Percentiles rank a stretch among this genome's conserved stretches.
These are phyloP conservation scores for Agonum fuliginosum DNA, from an alignment of 2,888 invertebrate genomes.

Conservation along the genomic window DNA sequence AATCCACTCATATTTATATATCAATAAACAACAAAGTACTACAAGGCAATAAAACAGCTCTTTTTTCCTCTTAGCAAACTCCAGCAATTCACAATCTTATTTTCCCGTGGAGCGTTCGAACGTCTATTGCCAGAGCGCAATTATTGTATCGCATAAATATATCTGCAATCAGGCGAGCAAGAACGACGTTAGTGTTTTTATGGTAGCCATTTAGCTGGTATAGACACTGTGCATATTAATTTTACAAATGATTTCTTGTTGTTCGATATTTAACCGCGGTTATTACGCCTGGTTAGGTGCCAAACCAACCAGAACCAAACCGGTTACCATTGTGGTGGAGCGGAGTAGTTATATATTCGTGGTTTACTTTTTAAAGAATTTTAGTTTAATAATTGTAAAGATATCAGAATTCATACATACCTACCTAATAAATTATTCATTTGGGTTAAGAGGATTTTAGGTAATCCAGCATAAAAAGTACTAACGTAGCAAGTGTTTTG, in stretches of 20 bases:
- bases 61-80: too few relatives aligned
- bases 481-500: too few relatives aligned
- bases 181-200: conserved; percentile 26
- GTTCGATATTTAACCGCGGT: conserved; percentile 49
- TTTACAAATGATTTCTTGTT: conserved; percentile 51
- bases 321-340: conserved; percentile 17
- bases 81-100: background rate
- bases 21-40: conserved; percentile 25
- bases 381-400: too few relatives aligned
- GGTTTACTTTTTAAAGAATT: too few relatives aligned
- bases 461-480: too few relatives aligned
- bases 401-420: too few relatives aligned
- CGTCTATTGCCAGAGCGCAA: conserved; percentile 4
- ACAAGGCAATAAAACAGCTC: too few relatives aligned
- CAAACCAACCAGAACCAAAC: conserved; percentile 52
- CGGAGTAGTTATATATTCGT: too few relatives aligned
- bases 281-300: conserved; percentile 49
- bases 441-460: too few relatives aligned
- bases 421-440: too few relatives aligned
- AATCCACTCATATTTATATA: conserved; percentile 20
- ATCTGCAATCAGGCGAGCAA: conserved; percentile 28
- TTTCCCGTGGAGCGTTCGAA: background rate
- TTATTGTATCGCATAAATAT: conserved; percentile 47
- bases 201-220: conserved; percentile 46
- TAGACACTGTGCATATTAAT: conserved; percentile 53